Base-by-base conservation (phyloP, 2,113 vertebrate species). In the Trochalopteron elliotii region DNA sequence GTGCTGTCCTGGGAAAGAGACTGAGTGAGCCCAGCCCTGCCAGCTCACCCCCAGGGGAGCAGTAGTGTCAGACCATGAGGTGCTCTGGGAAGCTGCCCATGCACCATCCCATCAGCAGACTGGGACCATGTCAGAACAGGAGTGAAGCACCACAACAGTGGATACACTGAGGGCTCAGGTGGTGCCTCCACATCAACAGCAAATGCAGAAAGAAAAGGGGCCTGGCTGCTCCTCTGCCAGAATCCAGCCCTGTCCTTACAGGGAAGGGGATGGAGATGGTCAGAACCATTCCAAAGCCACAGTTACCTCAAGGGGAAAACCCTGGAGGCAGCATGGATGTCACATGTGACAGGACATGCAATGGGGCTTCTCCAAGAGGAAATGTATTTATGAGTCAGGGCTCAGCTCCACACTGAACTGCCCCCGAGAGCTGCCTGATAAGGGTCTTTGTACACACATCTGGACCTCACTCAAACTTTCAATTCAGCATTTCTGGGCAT, bases 141-240 rank as follows among this genome's bases (percentile, higher is more conserved):
- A 80, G 63, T 2, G 72, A 56, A 44, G 83, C n/a, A 15, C 11
- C 56, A 12, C 0, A 4, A 3, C 1, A 30, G 24, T 1, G 5
- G 39, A 23, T 4, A 2, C 3, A 11, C 0, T 0, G 6, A 8
- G 40, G 56, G 52, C 57, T 40, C 8, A 23, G 15, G 8, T 2
- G 39, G 33, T 18, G 72, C 44, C 84, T 55, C 21, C 2, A 9
- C 59, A 31, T 2, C 69, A 35, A 11, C 3, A 37, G 61, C 4
- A 53, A 11, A 70, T 40, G 11, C 1, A 31, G 30, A 4, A 52
- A 28, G 47, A 37, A 53, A 53, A 55, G 21, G 24, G 17, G 20
- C 6, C 40, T 15, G 47, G 60, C 10, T 65, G 69, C 60, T 82
- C 17, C 33, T 31, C 55, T 52, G 64, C 10, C 28, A 81, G 45